phyloP scores from a whole-genome alignment of 1,140 invertebrate genomes.

The Hormaphis cornu region DNA sequence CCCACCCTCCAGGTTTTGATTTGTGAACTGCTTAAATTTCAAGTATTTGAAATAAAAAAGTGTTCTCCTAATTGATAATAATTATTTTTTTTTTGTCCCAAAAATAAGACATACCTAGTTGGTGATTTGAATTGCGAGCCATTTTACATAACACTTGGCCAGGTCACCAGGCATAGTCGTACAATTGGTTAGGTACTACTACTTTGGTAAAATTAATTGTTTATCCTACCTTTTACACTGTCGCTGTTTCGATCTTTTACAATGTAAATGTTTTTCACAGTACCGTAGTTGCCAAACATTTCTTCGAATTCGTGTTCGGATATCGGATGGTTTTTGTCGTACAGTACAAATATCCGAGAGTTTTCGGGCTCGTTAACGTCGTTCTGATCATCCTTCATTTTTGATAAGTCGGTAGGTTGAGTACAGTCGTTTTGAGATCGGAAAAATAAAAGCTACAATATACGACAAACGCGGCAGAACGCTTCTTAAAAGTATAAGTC shows the following conservation, averaged over 20 bases:
- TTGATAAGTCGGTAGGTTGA: background rate
- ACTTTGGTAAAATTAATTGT: too few relatives aligned
- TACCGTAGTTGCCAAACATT: slow-evolving; percentile 10
- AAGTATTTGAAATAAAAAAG: too few relatives aligned
- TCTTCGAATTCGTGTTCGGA: slow-evolving; percentile 19
- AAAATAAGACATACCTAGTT: too few relatives aligned
- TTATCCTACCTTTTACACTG: slow-evolving; percentile 9
- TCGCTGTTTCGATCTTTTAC: slow-evolving; percentile 22
- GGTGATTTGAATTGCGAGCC: too few relatives aligned
- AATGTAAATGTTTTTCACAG: slow-evolving; percentile 24
- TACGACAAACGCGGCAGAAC: too few relatives aligned
- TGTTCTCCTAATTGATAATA: too few relatives aligned
- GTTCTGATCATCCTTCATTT: slow-evolving; percentile 28
- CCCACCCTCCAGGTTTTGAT: too few relatives aligned
- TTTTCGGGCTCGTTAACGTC: slow-evolving; percentile 24
- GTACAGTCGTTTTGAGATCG: background rate
- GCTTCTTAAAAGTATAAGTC: background rate
- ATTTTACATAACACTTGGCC: too few relatives aligned
- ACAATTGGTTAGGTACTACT: too few relatives aligned
- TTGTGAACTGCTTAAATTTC: too few relatives aligned
- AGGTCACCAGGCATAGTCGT: too few relatives aligned
- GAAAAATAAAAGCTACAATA: background rate
- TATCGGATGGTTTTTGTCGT: slow-evolving; percentile 26
- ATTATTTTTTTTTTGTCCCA: too few relatives aligned
- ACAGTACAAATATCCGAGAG: slow-evolving; percentile 18